Evolutionary conservation across 2,797 vertebrate species (phyloP).

Genomic region (Coregonus sp.): DNA sequence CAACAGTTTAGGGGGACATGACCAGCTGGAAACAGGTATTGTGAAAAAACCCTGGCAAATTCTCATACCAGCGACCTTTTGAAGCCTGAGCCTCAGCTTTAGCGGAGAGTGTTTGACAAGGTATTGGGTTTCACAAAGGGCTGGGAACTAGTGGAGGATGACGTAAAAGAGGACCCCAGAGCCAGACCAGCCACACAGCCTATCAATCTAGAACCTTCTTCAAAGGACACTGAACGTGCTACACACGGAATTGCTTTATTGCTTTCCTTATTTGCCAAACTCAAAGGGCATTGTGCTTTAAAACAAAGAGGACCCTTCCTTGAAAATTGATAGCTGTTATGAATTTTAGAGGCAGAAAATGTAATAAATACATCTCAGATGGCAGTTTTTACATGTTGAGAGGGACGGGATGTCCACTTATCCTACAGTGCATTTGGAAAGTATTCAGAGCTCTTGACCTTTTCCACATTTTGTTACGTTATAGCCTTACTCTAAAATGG

Average conservation of each 20-base stretch:
- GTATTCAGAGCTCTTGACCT: too few species aligned
- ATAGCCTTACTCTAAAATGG: too few species aligned
- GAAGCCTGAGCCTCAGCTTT: conserved; percentile 7
- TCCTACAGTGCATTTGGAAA: too few species aligned
- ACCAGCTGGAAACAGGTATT: conserved; percentile 35
- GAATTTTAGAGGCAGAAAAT: background rate
- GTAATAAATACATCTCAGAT: background rate
- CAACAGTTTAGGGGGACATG: background rate
- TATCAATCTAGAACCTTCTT: conserved; percentile 34
- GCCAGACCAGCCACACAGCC: conserved; percentile 10
- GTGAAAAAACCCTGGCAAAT: conserved; percentile 7
- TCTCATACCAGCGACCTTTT: conserved; percentile 13
- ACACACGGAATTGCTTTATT: conserved; percentile 28
- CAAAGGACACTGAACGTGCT: conserved; percentile 26
- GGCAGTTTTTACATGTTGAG: background rate
- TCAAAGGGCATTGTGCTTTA: conserved; percentile 7
- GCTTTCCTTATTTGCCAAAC: background rate
- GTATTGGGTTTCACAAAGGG: conserved; percentile 38
- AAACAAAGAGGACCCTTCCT: background rate
- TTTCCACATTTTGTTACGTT: too few species aligned
- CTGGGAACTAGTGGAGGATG: conserved; percentile 23
- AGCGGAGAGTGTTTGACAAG: conserved; percentile 27
- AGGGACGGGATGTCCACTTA: too few species aligned
- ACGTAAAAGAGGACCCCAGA: conserved; percentile 28
- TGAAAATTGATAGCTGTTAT: conserved; percentile 1